A percentile compares a stretch with the other conserved stretches of the same genome.
Conservation (phyloP, 2,113 vertebrate genomes). For the Entomyzon cyanotis region DNA sequence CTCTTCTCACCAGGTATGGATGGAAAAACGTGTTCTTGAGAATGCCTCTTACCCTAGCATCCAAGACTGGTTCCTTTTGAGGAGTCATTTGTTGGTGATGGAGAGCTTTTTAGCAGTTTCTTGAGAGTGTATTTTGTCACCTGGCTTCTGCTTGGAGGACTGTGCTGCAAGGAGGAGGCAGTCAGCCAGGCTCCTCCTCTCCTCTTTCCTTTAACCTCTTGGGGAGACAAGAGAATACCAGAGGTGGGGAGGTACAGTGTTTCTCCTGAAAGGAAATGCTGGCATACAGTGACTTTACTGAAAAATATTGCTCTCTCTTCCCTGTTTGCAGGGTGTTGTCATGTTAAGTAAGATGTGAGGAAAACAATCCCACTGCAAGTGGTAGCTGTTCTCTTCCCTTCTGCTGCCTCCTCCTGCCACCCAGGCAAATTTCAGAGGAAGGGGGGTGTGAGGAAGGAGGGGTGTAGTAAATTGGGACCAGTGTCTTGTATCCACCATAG, state of each 20-base stretch:
- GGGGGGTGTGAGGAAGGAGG: background rate
- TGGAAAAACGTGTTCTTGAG: background rate
- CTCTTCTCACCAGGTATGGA: background rate
- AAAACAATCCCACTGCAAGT: background rate
- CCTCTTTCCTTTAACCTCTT: background rate
- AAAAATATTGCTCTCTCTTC: background rate
- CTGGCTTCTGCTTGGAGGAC: background rate
- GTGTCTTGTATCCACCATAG: constrained; percentile 5
- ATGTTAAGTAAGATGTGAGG: background rate
- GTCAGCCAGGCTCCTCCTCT: background rate
- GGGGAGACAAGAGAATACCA: background rate
- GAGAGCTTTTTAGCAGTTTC: background rate
- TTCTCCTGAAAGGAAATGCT: background rate
- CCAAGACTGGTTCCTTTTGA: background rate
- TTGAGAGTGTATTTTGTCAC: background rate
- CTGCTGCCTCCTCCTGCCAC: background rate
- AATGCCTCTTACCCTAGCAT: background rate
- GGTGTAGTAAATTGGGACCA: background rate
- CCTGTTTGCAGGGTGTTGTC: background rate
- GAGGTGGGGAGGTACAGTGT: background rate
- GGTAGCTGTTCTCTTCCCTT: background rate
- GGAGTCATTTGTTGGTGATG: background rate
- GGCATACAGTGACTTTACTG: background rate
- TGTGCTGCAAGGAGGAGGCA: background rate
- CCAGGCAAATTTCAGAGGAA: background rate